Evolutionary conservation across 2,797 vertebrate genomes (phyloP).

Genomic region (Xyrichtys novacula): DNA sequence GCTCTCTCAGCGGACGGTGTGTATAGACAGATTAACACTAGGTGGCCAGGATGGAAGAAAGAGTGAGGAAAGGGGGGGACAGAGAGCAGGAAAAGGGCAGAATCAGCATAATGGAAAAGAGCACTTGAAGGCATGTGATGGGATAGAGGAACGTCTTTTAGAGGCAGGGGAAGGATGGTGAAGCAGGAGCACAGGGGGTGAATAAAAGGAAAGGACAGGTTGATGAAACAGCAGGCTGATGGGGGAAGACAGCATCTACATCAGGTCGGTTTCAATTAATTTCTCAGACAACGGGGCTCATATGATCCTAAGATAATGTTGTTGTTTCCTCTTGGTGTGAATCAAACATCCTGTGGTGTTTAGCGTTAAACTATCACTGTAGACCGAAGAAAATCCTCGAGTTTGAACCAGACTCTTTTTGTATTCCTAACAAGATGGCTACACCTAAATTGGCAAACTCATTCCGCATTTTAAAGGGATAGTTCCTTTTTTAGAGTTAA

Average conservation of each 20-base stretch:
- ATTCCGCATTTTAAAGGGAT: background rate
- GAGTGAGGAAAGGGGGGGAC: background rate
- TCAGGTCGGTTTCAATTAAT: constrained; percentile 40
- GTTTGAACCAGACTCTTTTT: background rate
- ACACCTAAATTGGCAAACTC: background rate
- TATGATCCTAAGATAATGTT: constrained; percentile 13
- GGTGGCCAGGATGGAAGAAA: background rate
- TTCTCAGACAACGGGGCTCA: constrained; percentile 25
- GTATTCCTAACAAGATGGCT: background rate
- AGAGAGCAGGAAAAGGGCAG: background rate
- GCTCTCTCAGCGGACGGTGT: constrained; percentile 51
- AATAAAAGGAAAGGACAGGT: constrained; percentile 47
- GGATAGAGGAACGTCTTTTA: background rate
- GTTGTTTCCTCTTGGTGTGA: constrained; percentile 24
- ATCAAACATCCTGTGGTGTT: constrained; percentile 24
- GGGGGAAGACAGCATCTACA: constrained; percentile 39
- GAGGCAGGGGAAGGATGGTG: background rate
- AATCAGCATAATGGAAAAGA: constrained; percentile 1
- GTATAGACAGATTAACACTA: constrained; percentile 54
- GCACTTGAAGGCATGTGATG: constrained; percentile 2
- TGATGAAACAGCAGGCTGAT: constrained; percentile 51
- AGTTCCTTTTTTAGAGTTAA: no score
- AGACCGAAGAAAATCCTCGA: constrained; percentile 12
- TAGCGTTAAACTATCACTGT: constrained; percentile 12
- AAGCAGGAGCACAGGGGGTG: constrained; percentile 12